Conservation (phyloP, 2,888 invertebrate genomes). For the Drosophila leonis region DNA sequence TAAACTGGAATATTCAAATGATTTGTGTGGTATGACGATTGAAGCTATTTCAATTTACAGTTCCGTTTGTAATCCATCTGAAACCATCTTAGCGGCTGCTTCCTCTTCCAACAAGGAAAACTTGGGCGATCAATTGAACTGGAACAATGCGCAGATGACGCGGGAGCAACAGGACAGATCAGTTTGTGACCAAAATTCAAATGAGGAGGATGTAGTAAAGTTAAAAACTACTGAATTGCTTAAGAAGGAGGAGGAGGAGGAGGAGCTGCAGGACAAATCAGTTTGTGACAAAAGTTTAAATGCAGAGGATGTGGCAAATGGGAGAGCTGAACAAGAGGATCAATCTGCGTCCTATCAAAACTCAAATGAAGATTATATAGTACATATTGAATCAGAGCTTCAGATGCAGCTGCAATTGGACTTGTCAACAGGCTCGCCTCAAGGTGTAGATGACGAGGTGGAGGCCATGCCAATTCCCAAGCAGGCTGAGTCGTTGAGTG, state of each 20-base stretch:
- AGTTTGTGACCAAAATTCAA: neutral
- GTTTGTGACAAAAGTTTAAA: neutral
- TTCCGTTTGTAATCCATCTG: constrained; percentile 4
- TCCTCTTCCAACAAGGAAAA: constrained; percentile 40
- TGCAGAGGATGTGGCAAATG: neutral
- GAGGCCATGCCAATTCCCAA: neutral
- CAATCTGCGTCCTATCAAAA: neutral
- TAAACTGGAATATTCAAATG: neutral
- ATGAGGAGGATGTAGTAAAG: neutral
- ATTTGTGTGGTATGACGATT: neutral
- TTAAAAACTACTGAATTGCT: neutral
- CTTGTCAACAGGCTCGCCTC: neutral
- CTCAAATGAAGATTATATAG: neutral
- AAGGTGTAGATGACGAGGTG: neutral
- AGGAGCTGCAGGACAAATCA: neutral
- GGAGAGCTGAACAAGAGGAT: neutral
- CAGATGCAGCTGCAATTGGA: neutral
- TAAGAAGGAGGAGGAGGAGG: neutral
- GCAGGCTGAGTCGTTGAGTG: neutral
- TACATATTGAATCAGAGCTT: constrained; percentile 3
- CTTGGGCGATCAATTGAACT: constrained; percentile 34
- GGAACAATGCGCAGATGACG: constrained; percentile 7
- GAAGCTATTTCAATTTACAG: constrained; percentile 1
- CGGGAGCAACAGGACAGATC: neutral
- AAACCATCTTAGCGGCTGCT: constrained; percentile 34